Base-by-base conservation (phyloP, 2,797 vertebrate species). In the Echiichthys vipera region DNA sequence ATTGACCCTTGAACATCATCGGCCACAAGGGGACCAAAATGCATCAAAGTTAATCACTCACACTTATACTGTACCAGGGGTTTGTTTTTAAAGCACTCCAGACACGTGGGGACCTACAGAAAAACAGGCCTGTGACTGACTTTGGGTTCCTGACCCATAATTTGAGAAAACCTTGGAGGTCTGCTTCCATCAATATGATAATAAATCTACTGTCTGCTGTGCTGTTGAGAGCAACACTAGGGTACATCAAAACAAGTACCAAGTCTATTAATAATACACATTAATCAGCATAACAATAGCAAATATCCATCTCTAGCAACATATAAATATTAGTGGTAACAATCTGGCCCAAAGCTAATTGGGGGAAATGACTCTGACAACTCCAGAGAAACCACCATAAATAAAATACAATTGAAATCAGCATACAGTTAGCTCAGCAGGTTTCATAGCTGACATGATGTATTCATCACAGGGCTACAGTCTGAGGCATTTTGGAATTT, bases 91-190 rank as follows among this genome's bases (percentile, higher is more conserved):
- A 86, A 76, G 77, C 76, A 62, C 77, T 79, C 55, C 53, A 83
- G 80, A 84, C 80, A 71, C 62, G 74, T 24, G 34, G 71, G 64
- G 81, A 78, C 77, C 64, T 46, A 56, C 49, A 77, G 71, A 82
- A 81, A 83, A 83, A 80, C 66, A 73, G 54, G 71, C 64, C 65
- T 76, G 54, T 84, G 78, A 84, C 65, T 90, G 79, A 85, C 65
- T 87, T 46, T 61, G 65, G 74, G 81, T 77, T 84, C 61, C 74
- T 88, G 87, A 88, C 84, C 89, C 78, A 77, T 84, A 78, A 88
- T 86, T 85, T 65, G 18, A 64, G 59, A 80, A 84, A 82, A 71
- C 43, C 75, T 76, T 77, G 56, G 77, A 86, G 85, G 79, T 81
- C 83, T 68, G 62, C 77, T 74, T 77, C 75, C 65, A 81, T 89